Evolutionary conservation across 2,888 invertebrate species (phyloP), one percentile per base, ranked within the genome.

Genomic region (Lepidochitona cinerea): DNA sequence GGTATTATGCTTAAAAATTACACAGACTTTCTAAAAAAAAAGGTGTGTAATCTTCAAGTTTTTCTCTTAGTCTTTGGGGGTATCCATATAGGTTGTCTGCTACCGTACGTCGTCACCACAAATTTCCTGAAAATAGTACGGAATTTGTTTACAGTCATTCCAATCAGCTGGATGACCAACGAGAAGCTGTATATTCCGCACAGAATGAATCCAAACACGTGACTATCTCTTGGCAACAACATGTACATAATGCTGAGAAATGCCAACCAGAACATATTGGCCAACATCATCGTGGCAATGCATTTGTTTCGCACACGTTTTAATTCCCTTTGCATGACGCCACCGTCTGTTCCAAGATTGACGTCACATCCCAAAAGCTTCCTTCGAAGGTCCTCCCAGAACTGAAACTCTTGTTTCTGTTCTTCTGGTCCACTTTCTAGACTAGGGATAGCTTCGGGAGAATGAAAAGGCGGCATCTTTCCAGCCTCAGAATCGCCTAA

Each of bases 131-230:
- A 72, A 14, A 77, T 68, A 23, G 77, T 78, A 37, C 82, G 76
- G 36, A 76, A 65, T 49, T 81, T 80, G 73, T 83, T 80, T 4
- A 79, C 77, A 0, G 79, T 79, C 75, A 84, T 73, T 0, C 84
- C 84, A 1, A 83, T 68, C 6, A 84, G 71, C 64, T 84, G 83
- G 4, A 84, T 75, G 12, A 80, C 37, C 0, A 83, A 72, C 3
- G 81, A 82, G 32, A 84, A 78, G 41, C 84, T 82, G 69, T 83
- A 84, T 7, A 84, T 73, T 7, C 76, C 78, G 7, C 77, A 80
- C 9, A 81, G 78, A 35, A 77, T 75, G 53, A 83, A 79, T 41
- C 84, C 80, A 37, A 82, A 78, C 1, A 80, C 75, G 68, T 81
- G 78, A 65, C 76, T 78, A 64, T 78, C 72, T 9, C 70, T 66